phyloP scores from a whole-genome alignment of 35 echinoderm and acorn worm genomes.

The Nesometra sesokonis region DNA sequence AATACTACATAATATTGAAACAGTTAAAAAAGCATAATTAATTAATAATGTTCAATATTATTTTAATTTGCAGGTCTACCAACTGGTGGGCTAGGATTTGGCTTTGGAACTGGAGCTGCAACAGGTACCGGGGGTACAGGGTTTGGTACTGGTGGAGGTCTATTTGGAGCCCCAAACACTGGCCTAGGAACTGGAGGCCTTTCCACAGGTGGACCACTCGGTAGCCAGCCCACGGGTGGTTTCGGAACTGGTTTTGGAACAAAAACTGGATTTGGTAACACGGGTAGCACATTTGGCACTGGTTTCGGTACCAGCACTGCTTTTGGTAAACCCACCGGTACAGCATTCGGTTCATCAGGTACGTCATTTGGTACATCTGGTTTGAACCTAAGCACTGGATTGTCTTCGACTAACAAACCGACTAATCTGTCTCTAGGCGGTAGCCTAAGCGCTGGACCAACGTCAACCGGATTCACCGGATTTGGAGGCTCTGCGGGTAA shows the following conservation, averaged over 20 bases:
- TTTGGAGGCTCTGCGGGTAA: slow-evolving; percentile 32
- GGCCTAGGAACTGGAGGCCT: not conserved
- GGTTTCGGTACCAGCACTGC: slow-evolving; percentile 13
- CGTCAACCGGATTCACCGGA: slow-evolving; percentile 20
- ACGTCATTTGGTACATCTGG: not conserved
- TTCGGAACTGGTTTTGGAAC: slow-evolving; percentile 59
- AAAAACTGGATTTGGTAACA: slow-evolving; percentile 22
- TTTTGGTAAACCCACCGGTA: not conserved
- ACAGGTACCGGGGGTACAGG: slow-evolving; percentile 19
- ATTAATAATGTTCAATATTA: too few relatives aligned
- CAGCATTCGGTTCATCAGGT: slow-evolving; percentile 13
- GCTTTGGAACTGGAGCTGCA: slow-evolving; percentile 8
- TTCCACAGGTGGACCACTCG: not conserved
- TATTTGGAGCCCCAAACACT: slow-evolving; percentile 4
- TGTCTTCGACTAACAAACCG: slow-evolving; percentile 1
- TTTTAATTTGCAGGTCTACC: slow-evolving; percentile 7
- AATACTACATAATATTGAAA: too few relatives aligned
- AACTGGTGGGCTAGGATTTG: slow-evolving; percentile 17
- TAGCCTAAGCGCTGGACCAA: slow-evolving; percentile 84
- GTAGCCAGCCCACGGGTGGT: not conserved
- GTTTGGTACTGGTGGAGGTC: slow-evolving; percentile 1
- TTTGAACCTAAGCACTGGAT: not conserved
- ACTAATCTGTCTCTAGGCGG: slow-evolving; percentile 35
- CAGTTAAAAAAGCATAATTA: too few relatives aligned
- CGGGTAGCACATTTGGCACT: slow-evolving; percentile 10